Conservation (phyloP, 2,888 invertebrate species). For the Cephonodes hylas region DNA sequence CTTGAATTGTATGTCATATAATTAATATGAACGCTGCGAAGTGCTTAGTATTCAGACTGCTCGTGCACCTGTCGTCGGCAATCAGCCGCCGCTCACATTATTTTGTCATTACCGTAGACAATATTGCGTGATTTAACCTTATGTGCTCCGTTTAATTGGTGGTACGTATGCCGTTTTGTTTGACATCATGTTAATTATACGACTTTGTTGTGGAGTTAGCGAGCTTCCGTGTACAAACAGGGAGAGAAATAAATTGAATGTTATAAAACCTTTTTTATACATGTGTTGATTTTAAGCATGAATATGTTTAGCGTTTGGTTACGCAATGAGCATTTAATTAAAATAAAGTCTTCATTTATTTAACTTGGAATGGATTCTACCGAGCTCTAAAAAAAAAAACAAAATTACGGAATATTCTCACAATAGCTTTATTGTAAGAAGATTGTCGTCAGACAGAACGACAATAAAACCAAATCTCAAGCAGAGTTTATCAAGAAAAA, state of each 20-base stretch:
- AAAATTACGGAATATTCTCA: no score
- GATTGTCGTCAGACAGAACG: no score
- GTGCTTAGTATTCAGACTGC: slow-evolving; percentile 57
- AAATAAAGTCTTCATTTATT: no score
- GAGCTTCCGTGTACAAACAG: not conserved
- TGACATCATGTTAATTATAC: not conserved
- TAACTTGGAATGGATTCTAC: no score
- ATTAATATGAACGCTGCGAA: slow-evolving; percentile 12
- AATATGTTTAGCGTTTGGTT: no score
- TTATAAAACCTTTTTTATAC: no score
- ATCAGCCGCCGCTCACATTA: slow-evolving; percentile 59
- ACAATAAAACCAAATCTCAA: no score
- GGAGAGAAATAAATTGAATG: not conserved
- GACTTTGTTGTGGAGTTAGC: not conserved
- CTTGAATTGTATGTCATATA: slow-evolving; percentile 36
- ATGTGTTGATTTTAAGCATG: no score
- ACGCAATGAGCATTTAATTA: no score
- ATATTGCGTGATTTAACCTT: slow-evolving; percentile 49
- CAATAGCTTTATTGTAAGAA: no score
- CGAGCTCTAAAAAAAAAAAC: no score
- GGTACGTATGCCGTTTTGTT: not conserved
- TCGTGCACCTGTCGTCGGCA: slow-evolving; percentile 57
- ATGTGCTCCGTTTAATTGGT: not conserved
- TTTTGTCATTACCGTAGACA: slow-evolving; percentile 61
- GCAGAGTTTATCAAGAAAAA: no score